These are phyloP conservation scores for Epizoanthus stellaris DNA, from an alignment of 92 coral and sea anemone species.

Conservation along the genomic window DNA sequence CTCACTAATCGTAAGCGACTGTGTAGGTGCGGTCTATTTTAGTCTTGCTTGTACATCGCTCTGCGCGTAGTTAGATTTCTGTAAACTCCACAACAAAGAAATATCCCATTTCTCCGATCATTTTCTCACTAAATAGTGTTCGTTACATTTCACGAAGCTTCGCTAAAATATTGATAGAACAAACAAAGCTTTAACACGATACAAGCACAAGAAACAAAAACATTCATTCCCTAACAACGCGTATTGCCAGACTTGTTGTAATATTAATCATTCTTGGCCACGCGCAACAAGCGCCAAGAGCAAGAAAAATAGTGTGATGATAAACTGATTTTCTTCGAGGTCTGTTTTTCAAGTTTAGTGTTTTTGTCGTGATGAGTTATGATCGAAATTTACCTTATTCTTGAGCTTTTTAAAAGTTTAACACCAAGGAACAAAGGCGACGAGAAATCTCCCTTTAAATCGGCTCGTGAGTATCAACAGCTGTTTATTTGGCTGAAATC, in stretches of 20 bases:
- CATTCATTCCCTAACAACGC: constrained; percentile 64
- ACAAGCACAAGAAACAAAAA: constrained; percentile 68
- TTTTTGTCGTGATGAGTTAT: constrained; percentile 18
- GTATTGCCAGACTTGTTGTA: constrained; percentile 16
- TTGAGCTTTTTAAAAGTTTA: constrained; percentile 6
- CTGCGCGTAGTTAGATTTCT: neutral
- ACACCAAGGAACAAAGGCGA: constrained; percentile 31
- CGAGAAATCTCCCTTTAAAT: neutral
- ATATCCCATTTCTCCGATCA: constrained; percentile 1
- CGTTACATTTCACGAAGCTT: constrained; percentile 37
- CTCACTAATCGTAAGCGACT: constrained; percentile 18
- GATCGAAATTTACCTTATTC: constrained; percentile 15
- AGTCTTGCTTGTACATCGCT: constrained; percentile 23
- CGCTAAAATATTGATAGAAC: constrained; percentile 71
- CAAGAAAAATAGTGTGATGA: constrained; percentile 1
- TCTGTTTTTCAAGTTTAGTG: constrained; percentile 3
- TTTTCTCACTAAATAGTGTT: constrained; percentile 31
- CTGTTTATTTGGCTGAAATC: constrained; percentile 36
- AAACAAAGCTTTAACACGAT: constrained; percentile 73
- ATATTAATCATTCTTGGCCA: constrained; percentile 30
- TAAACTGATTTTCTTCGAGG: neutral
- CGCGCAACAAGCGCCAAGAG: constrained; percentile 31
- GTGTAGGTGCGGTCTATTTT: constrained; percentile 43
- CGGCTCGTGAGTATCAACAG: constrained; percentile 34
- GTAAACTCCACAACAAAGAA: neutral